Conservation (phyloP, 1,140 invertebrate species). For the Drosophila littoralis region DNA sequence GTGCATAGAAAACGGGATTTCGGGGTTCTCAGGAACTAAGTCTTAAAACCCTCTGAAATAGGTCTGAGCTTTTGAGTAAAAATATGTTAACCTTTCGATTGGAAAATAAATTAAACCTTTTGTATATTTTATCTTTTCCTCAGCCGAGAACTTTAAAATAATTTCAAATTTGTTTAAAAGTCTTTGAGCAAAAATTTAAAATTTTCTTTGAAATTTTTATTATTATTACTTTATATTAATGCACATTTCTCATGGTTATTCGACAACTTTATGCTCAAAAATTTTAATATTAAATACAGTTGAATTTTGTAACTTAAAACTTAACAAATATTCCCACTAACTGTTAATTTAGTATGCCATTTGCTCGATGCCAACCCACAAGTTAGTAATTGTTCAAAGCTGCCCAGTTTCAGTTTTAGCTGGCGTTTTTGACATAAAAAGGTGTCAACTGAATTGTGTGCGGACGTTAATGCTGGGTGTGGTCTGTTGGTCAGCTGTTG, state of each 20-base stretch:
- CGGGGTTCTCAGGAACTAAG: neutral
- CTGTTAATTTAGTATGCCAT: neutral
- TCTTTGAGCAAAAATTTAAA: no score
- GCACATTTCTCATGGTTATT: no score
- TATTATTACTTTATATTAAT: no score
- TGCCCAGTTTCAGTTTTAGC: neutral
- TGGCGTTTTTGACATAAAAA: slow-evolving; percentile 7
- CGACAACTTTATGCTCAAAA: no score
- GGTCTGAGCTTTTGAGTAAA: neutral
- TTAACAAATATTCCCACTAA: neutral
- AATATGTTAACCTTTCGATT: no score
- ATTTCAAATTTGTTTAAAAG: no score
- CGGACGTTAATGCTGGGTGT: slow-evolving; percentile 50
- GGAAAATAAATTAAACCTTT: no score
- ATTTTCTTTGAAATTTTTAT: no score
- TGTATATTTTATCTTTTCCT: no score
- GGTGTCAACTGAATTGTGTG: slow-evolving; percentile 66
- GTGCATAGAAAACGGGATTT: slow-evolving; percentile 14
- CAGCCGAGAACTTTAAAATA: no score
- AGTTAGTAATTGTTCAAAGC: neutral
- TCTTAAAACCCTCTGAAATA: neutral
- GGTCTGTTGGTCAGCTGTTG: slow-evolving; percentile 29
- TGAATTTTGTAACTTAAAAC: no score
- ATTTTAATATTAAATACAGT: no score
- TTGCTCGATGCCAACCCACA: neutral